Base-by-base conservation (phyloP, 2,113 vertebrate genomes). In the Phoxinus phoxinus region DNA sequence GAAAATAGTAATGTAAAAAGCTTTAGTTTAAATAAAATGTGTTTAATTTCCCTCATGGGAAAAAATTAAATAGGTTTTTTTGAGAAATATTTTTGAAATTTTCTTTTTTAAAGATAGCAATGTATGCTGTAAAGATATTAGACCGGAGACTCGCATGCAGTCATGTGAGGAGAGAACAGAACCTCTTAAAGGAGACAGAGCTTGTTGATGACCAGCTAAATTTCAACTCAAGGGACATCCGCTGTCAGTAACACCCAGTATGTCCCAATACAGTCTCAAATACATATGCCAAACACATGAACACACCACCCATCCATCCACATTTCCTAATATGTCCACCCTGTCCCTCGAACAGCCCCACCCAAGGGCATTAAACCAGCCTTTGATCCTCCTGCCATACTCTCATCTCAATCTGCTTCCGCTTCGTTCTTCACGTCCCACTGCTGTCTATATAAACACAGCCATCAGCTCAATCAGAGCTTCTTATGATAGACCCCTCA, bases 361-460 rank as follows among this genome's bases (percentile, higher is more conserved):
- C 79, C 44, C 51, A 69, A 69, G 35, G 58, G 72, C 83, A 83
- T 27, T 77, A 30, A 51, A 30, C 3, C 72, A 32, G 32, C 17
- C 78, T 87, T 87, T 83, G 78, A 78, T 79, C 72, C 67, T 79
- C 37, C 44, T 58, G n/a, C 75, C 19, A 63, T 25, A 44, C 79
- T 77, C 74, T 30, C 35, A 74, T 72, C 32, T 72, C 25, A 44
- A 17, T 72, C 51, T 58, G 58, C 48, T 30, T 11, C 30, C n/a
- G n/a, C 58, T 41, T 78, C 58, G 41, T 81, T 37, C 65, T 83
- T 85, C 35, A 85, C 51, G 23, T 79, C 37, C 51, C 59, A 53
- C 71, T 86, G 72, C 59, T 51, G 4, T 63, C 58, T 13, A 21
- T 61, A 27, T 78, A 78, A 81, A 81, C 67, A 84, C 44, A 74